Evolutionary conservation across 2,797 vertebrate species (phyloP).

Genomic region (Calcarius lapponicus): DNA sequence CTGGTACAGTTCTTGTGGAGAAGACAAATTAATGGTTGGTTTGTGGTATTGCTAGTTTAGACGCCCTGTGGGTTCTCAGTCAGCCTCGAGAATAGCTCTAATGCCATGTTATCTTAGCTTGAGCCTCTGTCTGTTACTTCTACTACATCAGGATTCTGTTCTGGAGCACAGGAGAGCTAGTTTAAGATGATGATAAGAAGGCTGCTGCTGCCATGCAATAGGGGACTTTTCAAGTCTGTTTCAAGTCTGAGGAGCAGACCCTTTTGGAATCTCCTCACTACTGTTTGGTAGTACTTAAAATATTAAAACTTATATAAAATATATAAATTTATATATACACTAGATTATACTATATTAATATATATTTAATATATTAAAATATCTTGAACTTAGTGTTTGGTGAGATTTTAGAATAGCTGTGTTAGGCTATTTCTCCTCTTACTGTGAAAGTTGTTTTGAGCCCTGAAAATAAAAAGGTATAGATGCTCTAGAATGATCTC

Average conservation of each 20-base stretch:
- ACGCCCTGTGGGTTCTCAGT: constrained; percentile 25
- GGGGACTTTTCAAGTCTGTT: background rate
- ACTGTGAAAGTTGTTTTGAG: background rate
- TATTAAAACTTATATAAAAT: background rate
- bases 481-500: background rate
- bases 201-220: background rate
- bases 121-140: background rate
- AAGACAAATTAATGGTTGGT: constrained; percentile 49
- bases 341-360: background rate
- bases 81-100: constrained; percentile 13
- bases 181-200: background rate
- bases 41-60: constrained; percentile 46
- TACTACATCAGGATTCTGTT: background rate
- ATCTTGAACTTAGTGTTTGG: background rate
- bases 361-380: background rate
- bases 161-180: background rate
- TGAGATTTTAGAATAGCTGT: background rate
- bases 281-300: background rate
- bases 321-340: background rate
- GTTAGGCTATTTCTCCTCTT: background rate
- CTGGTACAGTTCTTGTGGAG: background rate
- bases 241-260: background rate
- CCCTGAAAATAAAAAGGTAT: background rate
- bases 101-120: background rate
- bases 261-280: background rate